Conservation (phyloP, 2,888 invertebrate species). For the Tipula vernalis region DNA sequence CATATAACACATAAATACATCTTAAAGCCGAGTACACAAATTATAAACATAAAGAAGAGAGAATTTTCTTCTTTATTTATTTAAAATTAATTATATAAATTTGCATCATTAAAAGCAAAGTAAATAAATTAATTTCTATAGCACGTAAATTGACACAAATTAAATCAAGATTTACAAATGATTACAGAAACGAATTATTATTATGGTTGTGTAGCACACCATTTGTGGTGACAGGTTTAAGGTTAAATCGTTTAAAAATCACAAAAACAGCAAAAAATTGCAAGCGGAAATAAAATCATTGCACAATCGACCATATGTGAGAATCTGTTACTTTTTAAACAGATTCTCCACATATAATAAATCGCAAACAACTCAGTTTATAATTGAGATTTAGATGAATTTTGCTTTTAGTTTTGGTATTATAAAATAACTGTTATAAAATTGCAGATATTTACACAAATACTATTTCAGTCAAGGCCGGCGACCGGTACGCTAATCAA, state of each 20-base stretch:
- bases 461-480: background rate
- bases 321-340: background rate
- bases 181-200: background rate
- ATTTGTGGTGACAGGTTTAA: background rate
- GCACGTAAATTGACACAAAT: background rate
- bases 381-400: background rate
- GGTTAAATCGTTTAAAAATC: background rate
- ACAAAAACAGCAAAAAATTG: too few relatives aligned
- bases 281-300: background rate
- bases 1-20: background rate
- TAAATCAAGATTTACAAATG: background rate
- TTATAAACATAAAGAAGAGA: background rate
- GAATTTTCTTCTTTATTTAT: background rate
- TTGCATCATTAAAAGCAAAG: background rate
- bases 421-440: background rate
- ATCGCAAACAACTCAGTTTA: background rate
- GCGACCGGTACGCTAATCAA: background rate
- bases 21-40: background rate
- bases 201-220: background rate
- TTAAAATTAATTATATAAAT: background rate
- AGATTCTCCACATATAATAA: background rate
- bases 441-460: background rate
- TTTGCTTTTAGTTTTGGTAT: background rate
- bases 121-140: background rate
- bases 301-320: background rate